A percentile compares a stretch with the other conserved stretches of the same genome.
phyloP scores from a whole-genome alignment of 2,113 vertebrate species.

The Erythrolamprus reginae region DNA sequence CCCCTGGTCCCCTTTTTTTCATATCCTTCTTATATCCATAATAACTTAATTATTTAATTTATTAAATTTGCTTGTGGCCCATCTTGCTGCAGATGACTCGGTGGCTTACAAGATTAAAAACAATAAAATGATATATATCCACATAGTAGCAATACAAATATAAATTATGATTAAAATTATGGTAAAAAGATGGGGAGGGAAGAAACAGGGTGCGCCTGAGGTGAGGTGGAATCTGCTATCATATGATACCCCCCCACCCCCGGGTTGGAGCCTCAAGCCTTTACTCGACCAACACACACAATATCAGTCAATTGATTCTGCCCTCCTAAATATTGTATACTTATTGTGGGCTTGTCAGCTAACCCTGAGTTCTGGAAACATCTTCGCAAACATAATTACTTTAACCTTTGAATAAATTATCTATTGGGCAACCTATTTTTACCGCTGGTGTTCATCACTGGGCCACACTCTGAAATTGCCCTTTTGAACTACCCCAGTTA shows the following conservation, averaged over 20 bases:
- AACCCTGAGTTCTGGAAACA: not conserved
- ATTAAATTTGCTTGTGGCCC: not conserved
- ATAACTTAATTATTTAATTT: not conserved
- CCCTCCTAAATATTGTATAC: not conserved
- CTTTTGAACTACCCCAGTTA: not conserved
- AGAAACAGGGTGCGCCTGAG: too few relatives aligned
- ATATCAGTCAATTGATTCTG: not conserved
- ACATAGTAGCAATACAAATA: too few relatives aligned
- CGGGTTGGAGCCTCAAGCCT: too few relatives aligned
- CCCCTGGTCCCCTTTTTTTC: not conserved
- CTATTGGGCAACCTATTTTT: not conserved
- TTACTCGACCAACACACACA: not conserved
- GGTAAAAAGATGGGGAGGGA: too few relatives aligned
- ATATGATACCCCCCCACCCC: too few relatives aligned
- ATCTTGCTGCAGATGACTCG: not conserved
- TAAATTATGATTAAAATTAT: too few relatives aligned
- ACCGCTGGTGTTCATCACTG: not conserved
- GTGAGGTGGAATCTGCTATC: too few relatives aligned
- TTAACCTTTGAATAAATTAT: not conserved
- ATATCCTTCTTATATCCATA: not conserved
- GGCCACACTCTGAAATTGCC: not conserved
- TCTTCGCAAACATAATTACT: not conserved
- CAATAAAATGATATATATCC: too few relatives aligned
- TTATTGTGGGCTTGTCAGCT: not conserved
- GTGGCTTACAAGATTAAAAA: not conserved